phyloP scores from a whole-genome alignment of 2,113 vertebrate genomes.

The Actenoides hombroni region DNA sequence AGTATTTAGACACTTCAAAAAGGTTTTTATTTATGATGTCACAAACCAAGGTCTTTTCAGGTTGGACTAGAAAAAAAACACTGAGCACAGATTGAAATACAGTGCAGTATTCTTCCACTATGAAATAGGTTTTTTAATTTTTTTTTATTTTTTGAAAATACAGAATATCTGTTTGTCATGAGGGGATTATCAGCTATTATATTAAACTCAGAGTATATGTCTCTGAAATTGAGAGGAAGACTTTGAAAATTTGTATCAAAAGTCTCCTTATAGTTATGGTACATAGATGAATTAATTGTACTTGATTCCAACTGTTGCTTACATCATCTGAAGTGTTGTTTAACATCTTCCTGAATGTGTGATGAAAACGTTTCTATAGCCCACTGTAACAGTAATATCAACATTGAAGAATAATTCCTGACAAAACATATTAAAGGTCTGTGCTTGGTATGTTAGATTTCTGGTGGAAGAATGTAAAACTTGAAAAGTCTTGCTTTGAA shows the following conservation, averaged over 20 bases:
- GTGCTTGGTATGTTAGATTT: neutral
- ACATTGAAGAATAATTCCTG: neutral
- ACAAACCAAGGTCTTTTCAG: slow-evolving; percentile 27
- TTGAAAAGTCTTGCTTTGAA: neutral
- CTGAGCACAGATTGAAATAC: neutral
- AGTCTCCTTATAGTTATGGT: neutral
- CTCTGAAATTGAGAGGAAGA: neutral
- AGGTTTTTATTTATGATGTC: neutral
- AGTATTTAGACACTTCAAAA: neutral
- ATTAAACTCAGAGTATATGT: neutral
- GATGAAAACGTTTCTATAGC: neutral
- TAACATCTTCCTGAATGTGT: neutral
- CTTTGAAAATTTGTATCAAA: neutral
- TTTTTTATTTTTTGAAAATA: neutral
- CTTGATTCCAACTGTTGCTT: neutral
- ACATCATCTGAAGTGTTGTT: neutral
- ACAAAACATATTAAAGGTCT: neutral
- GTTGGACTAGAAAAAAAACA: neutral
- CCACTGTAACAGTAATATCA: neutral
- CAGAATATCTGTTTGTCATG: neutral
- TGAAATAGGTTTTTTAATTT: neutral
- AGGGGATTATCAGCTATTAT: neutral
- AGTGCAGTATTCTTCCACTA: slow-evolving; percentile 11
- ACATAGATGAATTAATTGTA: neutral
- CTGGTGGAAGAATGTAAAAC: neutral